Conservation (phyloP, 1,140 invertebrate species). For the Drosophila varians region DNA sequence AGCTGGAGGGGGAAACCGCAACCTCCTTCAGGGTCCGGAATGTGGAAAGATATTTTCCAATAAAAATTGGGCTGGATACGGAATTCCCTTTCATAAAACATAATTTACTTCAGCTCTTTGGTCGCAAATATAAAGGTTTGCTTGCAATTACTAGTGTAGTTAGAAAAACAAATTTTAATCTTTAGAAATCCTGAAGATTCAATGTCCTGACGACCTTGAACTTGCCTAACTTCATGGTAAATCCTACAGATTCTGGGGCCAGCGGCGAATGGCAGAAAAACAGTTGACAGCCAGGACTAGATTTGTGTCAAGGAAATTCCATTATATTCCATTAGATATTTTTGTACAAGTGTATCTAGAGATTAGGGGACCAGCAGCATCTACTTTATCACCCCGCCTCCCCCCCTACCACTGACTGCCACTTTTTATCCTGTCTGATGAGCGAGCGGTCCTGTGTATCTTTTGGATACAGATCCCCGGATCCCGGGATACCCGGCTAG, state of each 20-base stretch:
- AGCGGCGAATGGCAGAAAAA: background rate
- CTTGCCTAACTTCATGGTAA: background rate
- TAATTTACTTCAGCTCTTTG: constrained; percentile 21
- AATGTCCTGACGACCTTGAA: background rate
- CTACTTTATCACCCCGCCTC: background rate
- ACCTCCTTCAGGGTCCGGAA: constrained; percentile 9
- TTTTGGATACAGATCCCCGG: constrained; percentile 18
- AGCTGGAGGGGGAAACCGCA: constrained; percentile 24
- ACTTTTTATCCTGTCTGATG: constrained; percentile 32
- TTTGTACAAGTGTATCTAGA: constrained; percentile 36
- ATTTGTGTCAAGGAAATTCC: constrained; percentile 19
- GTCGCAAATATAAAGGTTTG: background rate
- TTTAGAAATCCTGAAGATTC: background rate
- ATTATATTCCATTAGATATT: constrained; percentile 29
- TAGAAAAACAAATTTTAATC: background rate
- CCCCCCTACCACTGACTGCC: constrained; percentile 11
- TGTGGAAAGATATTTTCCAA: constrained; percentile 30
- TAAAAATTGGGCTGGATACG: constrained; percentile 31
- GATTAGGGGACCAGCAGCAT: constrained; percentile 16
- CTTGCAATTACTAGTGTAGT: background rate
- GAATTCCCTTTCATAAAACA: constrained; percentile 32
- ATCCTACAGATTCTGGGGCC: background rate
- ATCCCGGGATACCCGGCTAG: constrained; percentile 23
- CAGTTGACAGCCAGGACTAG: constrained; percentile 6
- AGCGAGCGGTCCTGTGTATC: constrained; percentile 16